Conservation (phyloP, 2,113 vertebrate genomes). For the Tetrax tetrax region DNA sequence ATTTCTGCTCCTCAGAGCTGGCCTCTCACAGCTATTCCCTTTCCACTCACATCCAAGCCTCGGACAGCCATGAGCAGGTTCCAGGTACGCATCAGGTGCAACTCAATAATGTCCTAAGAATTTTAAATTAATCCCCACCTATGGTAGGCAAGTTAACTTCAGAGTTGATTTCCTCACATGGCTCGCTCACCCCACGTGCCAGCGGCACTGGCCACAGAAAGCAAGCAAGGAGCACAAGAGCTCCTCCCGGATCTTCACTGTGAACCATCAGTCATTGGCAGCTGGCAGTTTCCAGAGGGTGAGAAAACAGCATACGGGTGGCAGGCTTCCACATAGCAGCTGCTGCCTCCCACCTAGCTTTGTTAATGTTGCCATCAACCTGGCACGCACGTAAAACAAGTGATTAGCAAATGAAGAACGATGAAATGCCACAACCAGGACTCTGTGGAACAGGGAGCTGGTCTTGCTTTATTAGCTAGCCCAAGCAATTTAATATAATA, state of each 20-base stretch:
- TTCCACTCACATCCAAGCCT: background rate
- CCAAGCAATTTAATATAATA: background rate
- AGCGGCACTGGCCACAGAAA: background rate
- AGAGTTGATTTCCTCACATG: background rate
- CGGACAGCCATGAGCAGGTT: background rate
- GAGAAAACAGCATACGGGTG: background rate
- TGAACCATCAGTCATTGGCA: background rate
- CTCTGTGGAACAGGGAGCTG: background rate
- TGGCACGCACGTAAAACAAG: background rate
- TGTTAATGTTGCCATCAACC: background rate
- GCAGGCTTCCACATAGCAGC: background rate
- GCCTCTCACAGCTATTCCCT: background rate
- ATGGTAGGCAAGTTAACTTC: background rate
- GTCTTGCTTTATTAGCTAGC: background rate
- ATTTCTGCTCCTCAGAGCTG: background rate
- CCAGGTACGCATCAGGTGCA: background rate
- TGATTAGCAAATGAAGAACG: background rate
- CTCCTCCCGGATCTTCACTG: background rate
- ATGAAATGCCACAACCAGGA: background rate
- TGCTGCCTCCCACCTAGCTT: background rate
- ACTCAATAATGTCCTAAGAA: background rate
- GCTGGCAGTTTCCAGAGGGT: background rate
- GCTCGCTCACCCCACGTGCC: background rate
- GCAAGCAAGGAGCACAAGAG: background rate
- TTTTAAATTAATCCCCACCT: background rate